A percentile compares a stretch with the other conserved stretches of the same genome.
These are phyloP conservation scores for Petrocephalus microphthalmus DNA, from an alignment of 2,113 vertebrate species.

Conservation along the genomic window DNA sequence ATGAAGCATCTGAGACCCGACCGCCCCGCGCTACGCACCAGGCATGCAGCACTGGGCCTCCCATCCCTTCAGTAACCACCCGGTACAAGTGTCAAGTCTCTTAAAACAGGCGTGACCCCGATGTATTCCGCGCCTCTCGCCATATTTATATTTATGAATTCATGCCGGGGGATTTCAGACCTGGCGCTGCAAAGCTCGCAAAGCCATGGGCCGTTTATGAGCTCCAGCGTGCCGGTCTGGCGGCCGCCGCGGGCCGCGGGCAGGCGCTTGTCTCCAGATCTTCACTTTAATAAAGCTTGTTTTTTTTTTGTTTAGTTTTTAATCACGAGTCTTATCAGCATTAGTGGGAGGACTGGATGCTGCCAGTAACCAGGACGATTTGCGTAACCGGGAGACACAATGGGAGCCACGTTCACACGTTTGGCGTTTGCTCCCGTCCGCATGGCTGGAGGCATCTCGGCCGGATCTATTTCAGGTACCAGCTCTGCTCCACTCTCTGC, in stretches of 20 bases:
- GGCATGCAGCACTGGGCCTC: conserved; percentile 26
- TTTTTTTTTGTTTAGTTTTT: background rate
- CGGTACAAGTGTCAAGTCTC: conserved; percentile 11
- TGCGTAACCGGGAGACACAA: background rate
- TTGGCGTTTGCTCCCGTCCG: background rate
- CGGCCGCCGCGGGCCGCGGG: background rate
- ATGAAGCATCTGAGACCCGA: conserved; percentile 64
- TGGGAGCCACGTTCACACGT: background rate
- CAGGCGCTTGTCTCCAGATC: background rate
- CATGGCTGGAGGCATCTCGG: background rate
- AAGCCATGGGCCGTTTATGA: conserved; percentile 13
- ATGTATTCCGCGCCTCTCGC: background rate
- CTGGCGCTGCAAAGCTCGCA: background rate
- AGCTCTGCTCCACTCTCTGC: background rate
- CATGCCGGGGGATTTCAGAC: background rate
- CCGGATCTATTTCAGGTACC: background rate
- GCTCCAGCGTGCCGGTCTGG: conserved; percentile 6
- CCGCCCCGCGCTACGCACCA: conserved; percentile 37
- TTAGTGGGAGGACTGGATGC: background rate
- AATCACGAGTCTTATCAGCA: background rate
- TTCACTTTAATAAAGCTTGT: background rate
- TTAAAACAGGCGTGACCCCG: background rate
- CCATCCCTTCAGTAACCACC: background rate
- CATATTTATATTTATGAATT: conserved; percentile 16
- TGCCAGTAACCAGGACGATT: background rate